These are phyloP conservation scores for Lepidochitona cinerea DNA, from an alignment of 2,888 invertebrate genomes.

Conservation along the genomic window DNA sequence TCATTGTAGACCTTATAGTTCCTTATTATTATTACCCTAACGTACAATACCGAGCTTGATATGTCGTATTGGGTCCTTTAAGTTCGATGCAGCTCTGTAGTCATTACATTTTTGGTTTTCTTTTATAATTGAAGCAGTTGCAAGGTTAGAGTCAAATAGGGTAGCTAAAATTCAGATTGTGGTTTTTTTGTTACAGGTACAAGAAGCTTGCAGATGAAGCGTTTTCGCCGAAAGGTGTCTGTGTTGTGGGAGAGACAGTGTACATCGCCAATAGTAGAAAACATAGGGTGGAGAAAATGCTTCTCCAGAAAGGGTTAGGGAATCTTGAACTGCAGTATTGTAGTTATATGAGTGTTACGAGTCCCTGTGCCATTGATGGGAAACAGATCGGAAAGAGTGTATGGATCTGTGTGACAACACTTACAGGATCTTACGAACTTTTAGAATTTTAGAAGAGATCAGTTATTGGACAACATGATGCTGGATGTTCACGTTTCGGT, in stretches of 20 bases:
- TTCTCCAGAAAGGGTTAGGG: not conserved
- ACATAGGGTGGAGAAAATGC: not conserved
- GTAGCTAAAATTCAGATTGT: no score
- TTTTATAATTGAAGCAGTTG: no score
- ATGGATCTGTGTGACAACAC: not conserved
- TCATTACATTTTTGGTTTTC: no score
- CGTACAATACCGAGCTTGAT: no score
- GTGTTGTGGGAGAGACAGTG: not conserved
- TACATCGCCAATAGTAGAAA: not conserved
- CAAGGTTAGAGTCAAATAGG: no score
- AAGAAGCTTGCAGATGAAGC: not conserved
- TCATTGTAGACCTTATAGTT: no score
- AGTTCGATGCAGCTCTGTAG: no score
- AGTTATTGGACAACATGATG: not conserved
- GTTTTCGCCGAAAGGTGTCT: not conserved
- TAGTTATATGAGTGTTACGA: not conserved
- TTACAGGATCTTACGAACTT: not conserved
- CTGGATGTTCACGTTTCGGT: no score
- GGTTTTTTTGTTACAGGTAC: not conserved
- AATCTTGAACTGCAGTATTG: not conserved
- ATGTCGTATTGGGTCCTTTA: no score
- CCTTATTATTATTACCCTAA: no score
- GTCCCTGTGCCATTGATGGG: not conserved
- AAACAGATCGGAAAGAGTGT: not conserved
- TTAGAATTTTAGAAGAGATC: not conserved